A percentile compares a stretch with the other conserved stretches of the same genome.
Evolutionary conservation across 64 coral and sea anemone species (phyloP).

Genomic region (Porites australiensis): DNA sequence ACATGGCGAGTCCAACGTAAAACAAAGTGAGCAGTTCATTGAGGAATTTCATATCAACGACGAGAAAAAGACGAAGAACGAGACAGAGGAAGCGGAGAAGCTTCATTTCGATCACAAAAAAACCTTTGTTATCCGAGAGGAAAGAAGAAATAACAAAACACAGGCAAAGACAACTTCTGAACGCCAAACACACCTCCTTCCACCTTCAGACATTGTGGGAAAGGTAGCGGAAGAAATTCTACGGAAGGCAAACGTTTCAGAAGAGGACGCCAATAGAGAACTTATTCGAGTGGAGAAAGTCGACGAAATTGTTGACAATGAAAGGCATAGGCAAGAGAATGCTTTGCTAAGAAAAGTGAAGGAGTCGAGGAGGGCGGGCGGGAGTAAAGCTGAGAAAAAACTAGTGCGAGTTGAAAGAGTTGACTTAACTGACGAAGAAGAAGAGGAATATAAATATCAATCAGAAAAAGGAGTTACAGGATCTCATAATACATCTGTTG

Average conservation of each 20-base stretch:
- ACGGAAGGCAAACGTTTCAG: conserved; percentile 41
- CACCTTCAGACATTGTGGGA: conserved; percentile 68
- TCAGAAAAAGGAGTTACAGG: not conserved
- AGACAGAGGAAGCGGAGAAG: conserved; percentile 6
- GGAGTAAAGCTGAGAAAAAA: not conserved
- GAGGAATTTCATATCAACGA: not conserved
- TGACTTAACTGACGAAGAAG: conserved; percentile 33
- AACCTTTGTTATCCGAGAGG: not conserved
- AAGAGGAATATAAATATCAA: not conserved
- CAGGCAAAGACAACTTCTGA: not conserved
- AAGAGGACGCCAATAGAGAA: conserved; percentile 57
- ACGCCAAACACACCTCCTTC: not conserved
- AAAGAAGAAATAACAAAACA: not conserved
- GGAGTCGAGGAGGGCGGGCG: not conserved
- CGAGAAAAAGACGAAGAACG: not conserved
- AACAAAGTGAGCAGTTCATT: not conserved
- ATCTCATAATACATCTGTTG: no score
- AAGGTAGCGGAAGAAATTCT: conserved; percentile 64
- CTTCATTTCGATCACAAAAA: conserved; percentile 8
- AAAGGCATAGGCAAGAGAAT: not conserved
- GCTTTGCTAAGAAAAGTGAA: conserved; percentile 3
- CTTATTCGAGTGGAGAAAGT: conserved; percentile 67
- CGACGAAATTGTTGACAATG: conserved; percentile 37
- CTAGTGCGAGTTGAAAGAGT: conserved; percentile 48
- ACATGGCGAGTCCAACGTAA: not conserved